Percentiles rank a stretch among this genome's conserved stretches.
Conservation (phyloP, 2,888 invertebrate genomes). For the Diarsia rubi region DNA sequence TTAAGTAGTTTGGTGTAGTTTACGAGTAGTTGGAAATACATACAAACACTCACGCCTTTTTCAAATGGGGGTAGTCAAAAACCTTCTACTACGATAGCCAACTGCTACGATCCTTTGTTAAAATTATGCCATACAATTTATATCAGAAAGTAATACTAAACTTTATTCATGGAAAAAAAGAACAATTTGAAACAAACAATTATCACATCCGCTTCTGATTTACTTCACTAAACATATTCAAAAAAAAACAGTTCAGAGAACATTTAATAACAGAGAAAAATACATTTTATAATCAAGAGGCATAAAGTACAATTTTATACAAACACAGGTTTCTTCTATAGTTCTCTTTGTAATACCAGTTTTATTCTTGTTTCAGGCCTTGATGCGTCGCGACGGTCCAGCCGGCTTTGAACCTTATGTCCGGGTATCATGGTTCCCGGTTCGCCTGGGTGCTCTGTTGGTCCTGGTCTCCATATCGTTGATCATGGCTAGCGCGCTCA, state of each 20-base stretch:
- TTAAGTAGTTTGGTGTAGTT: background rate
- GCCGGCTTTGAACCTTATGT: conserved; percentile 97
- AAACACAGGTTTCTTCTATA: no score
- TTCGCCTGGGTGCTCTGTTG: conserved; percentile 92
- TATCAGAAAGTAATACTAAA: background rate
- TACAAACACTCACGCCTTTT: no score
- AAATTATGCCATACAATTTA: background rate
- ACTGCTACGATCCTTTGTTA: no score
- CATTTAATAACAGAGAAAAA: no score
- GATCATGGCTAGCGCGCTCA: conserved; percentile 95
- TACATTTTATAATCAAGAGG: background rate
- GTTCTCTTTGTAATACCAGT: background rate
- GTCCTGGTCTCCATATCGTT: conserved; percentile 95
- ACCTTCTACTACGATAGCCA: no score
- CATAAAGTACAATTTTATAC: conserved; percentile 4
- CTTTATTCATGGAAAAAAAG: background rate
- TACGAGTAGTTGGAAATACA: background rate
- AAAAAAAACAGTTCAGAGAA: background rate
- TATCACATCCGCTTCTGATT: no score
- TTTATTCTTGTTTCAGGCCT: conserved; percentile 89
- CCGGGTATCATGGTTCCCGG: conserved; percentile 95
- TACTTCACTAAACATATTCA: background rate
- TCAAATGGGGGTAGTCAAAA: no score
- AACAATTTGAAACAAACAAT: background rate
- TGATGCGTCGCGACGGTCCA: conserved; percentile 96